Evolutionary conservation across 2,888 invertebrate genomes (phyloP), one percentile per base, ranked within the genome.

Genomic region (Parnassius orleans): DNA sequence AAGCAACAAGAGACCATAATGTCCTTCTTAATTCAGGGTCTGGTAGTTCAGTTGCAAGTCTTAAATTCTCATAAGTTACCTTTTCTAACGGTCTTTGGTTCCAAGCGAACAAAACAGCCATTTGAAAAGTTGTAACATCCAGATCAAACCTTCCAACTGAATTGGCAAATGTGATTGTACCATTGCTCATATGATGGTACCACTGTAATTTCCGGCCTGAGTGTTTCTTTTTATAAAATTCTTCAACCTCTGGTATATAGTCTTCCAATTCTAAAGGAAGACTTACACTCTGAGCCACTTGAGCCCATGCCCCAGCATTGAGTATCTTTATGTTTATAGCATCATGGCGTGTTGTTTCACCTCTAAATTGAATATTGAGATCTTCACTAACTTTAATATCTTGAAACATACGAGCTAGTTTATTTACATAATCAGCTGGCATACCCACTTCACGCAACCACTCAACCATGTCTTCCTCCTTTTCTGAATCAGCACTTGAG

Each of bases 181-280:
- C 99, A 89, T 99, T 99, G 69, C 99, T 98, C 99, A 99, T 99
- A 79, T 99, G 98, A 90, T 99, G 99, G 87, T 99, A 96, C 99
- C 99, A 99, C 87, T 98, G 98, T 64, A 99, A 92, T 84, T 99
- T 99, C 62, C 99, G 93, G 10, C 99, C 99, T 74, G 96, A 98
- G 92, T 99, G 99, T 86, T 99, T 98, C 78, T 96, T 97, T 84
- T 97, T 96, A 84, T 99, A 99, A 91, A 99, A 99, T 69, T 99
- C 98, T 90, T 99, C 99, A 33, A 99, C 97, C 90, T 99, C 99
- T 1, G 99, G 99, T 77, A 99, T 98, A 84, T 98, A 98, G 85
- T 99, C 99, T 88, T 99, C 99, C 72, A 99, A 90, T 88, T 99
- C 99, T 75, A 98, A 94, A 15, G 99, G 99, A 76, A 99, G 93